Percentiles rank a stretch among this genome's conserved stretches.
Evolutionary conservation across 2,113 vertebrate species (phyloP).

Genomic region (Marmota monax): DNA sequence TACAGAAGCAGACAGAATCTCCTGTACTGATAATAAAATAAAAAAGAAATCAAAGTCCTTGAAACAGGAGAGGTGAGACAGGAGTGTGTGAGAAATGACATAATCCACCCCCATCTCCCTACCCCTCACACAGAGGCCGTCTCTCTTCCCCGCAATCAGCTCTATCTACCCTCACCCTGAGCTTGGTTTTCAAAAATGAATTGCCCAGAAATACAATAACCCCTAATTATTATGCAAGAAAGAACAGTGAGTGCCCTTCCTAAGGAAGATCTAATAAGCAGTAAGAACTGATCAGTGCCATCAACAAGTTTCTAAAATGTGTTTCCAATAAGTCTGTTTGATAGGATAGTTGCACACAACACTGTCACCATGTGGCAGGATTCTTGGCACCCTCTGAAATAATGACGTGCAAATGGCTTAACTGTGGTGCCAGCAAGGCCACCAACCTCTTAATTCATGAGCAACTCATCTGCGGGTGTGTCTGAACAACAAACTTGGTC

Average conservation of each 20-base stretch:
- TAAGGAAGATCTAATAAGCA: not conserved
- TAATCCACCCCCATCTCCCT: not conserved
- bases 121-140: not conserved
- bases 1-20: not conserved
- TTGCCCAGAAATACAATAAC: constrained; percentile 16
- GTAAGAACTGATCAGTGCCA: not conserved
- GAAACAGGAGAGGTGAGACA: not conserved
- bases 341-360: not conserved
- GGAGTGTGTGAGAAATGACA: not conserved
- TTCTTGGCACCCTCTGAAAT: not conserved
- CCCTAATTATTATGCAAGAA: not conserved
- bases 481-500: constrained; percentile 13
- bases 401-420: not conserved
- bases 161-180: not conserved
- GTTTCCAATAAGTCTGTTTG: not conserved
- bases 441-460: not conserved
- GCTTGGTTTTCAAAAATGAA: not conserved
- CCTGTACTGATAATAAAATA: not conserved
- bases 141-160: not conserved
- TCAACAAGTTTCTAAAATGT: not conserved
- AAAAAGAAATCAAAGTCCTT: not conserved
- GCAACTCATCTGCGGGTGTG: not conserved
- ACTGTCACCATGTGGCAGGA: not conserved
- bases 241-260: not conserved
- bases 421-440: not conserved